Evolutionary conservation across 2,113 vertebrate genomes (phyloP), one percentile per base, ranked within the genome.

Genomic region (Vireo altiloquus): DNA sequence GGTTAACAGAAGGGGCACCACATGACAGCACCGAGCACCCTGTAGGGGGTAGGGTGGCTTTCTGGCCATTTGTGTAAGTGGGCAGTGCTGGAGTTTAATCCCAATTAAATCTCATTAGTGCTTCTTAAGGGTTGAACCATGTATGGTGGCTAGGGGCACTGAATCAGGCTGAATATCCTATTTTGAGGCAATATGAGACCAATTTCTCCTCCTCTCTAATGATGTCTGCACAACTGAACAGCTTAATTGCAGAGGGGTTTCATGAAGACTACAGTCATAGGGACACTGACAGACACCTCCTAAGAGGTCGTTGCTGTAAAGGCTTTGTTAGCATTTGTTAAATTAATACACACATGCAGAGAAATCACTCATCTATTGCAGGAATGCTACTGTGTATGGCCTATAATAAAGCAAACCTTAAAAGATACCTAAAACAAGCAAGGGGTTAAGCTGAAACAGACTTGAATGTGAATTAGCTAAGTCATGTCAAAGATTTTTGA

Each of bases 51-150:
- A 63, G 91, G 66, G 75, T 87, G 90, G 90, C 72, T 85, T 95
- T 76, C 95, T 94, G 82, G 68, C 76, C 95, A 92, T 97, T 96
- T 95, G 92, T 96, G 74, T 92, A 97, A 97, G 83, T 95, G 94
- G 79, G 74, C 77, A 95, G 92, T 33, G 66, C 94, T 95, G 35
- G n/a, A 76, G 47, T 74, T 89, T 97, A 96, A 96, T 97, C 87
- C 81, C 19, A 78, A 37, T 74, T 89, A 95, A 97, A 97, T 94
- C 95, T 72, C 89, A 90, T 96, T 97, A 96, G 81, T 59, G 60
- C 92, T 87, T 72, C 92, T 97, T 94, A 97, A 92, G 93, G 46
- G 77, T n/a, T 95, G 95, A 91, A 82, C 71, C 24, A 3, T 96
- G 87, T 76, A 60, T 56, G 40, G 82, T 57, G 89, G 56, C 83